Base-by-base conservation (phyloP, 2,113 vertebrate species). In the Benitochromis conjunctus region DNA sequence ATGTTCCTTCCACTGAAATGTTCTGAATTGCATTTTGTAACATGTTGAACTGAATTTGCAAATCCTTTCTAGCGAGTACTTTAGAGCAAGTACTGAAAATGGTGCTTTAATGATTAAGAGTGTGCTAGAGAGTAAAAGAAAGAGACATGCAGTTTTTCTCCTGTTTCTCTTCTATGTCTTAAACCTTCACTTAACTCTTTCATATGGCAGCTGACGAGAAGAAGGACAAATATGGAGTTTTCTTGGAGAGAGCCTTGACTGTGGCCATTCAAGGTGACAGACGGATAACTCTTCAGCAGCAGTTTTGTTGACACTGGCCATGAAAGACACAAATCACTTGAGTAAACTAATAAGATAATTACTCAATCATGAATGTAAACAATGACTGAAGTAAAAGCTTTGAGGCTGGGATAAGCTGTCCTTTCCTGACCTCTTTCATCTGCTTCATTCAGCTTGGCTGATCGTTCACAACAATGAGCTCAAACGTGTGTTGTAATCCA, bases 201-300 rank as follows among this genome's bases (percentile, higher is more conserved):
- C 66, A 78, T 8, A 8, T 83, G 41, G 60, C 84, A 84, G 78
- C 76, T 8, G 57, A 83, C 18, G 46, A 88, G 62, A 84, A 90
- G 83, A 86, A 77, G 38, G 89, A 92, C 92, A 92, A 92, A 94
- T 93, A 93, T 88, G 91, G 93, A 87, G 81, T 89, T 92, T 86
- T 92, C 82, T 89, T 21, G 10, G 48, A 79, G 54, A 54, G 62
- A 79, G 80, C 66, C 36, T 83, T 87, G 66, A 83, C 71, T 80
- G 86, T 84, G 88, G 90, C 58, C 24, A 81, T 84, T 81, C 13
- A 2, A 36, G 58, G 51, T 71, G 83, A 90, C 46, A 62, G 62
- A 84, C 56, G 54, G 62, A 92, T 79, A 79, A 53, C 88, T 90
- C 88, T 78, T 46, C 36, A 34, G 41, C 82, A 87, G 81, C 58